A percentile compares a stretch with the other conserved stretches of the same genome.
Evolutionary conservation across 2,888 invertebrate genomes (phyloP).

Genomic region (Cryptus viduatorius): DNA sequence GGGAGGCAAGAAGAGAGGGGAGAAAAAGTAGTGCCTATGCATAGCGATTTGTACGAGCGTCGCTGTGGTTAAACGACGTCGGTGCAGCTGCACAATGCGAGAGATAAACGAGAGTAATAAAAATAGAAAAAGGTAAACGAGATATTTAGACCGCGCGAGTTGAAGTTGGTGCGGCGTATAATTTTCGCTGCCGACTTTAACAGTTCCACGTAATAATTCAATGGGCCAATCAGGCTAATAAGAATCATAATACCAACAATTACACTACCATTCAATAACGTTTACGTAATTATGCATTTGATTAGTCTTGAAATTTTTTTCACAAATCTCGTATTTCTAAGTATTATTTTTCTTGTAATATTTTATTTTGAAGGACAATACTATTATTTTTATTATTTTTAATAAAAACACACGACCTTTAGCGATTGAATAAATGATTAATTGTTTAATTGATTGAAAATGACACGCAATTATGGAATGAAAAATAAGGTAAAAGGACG

Average conservation of each 20-base stretch:
- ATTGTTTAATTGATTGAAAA: neutral
- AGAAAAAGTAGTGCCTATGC: conserved; percentile 10
- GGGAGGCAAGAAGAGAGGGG: conserved; percentile 50
- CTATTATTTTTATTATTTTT: too few relatives aligned
- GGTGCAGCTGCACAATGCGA: conserved; percentile 57
- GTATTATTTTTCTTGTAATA: too few relatives aligned
- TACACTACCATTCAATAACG: conserved; percentile 46
- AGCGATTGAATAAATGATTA: neutral
- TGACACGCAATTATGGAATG: neutral
- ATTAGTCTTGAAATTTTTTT: neutral
- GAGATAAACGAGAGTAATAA: conserved; percentile 34
- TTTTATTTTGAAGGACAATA: too few relatives aligned
- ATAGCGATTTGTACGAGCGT: conserved; percentile 38
- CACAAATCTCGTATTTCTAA: too few relatives aligned
- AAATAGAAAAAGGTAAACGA: conserved; percentile 22
- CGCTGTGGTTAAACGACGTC: conserved; percentile 30
- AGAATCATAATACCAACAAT: conserved; percentile 29
- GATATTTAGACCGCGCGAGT: conserved; percentile 37
- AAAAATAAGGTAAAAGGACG: conserved; percentile 17
- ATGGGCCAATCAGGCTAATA: conserved; percentile 16
- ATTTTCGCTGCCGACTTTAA: conserved; percentile 52
- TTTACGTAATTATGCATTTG: conserved; percentile 4
- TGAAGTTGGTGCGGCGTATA: conserved; percentile 37
- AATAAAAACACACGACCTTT: too few relatives aligned
- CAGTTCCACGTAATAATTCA: conserved; percentile 25